Evolutionary conservation across 2,888 invertebrate species (phyloP).

Genomic region (Himalopsyche anomala): DNA sequence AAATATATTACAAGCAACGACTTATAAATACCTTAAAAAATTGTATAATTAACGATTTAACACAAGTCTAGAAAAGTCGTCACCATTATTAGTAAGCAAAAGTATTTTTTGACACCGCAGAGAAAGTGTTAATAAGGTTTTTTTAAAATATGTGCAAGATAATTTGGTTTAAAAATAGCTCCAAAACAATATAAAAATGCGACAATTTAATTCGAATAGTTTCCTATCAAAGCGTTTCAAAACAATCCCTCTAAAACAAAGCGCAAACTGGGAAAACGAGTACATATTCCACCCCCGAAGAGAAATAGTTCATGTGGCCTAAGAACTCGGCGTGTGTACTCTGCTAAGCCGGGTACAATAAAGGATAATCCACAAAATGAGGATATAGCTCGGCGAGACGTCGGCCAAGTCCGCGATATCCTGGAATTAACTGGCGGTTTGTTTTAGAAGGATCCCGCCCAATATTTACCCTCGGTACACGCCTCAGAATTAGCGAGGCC

Average conservation of each 20-base stretch:
- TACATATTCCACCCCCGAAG: background rate
- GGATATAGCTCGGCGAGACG: constrained; percentile 1
- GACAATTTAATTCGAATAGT: too few species aligned
- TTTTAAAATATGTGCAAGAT: too few species aligned
- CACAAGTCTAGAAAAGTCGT: too few species aligned
- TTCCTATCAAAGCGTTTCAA: constrained; percentile 1
- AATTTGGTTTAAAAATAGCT: too few species aligned
- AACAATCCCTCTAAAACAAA: background rate
- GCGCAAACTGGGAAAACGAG: too few species aligned
- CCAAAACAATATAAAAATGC: too few species aligned
- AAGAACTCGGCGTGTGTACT: constrained; percentile 22
- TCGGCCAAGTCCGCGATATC: constrained; percentile 13
- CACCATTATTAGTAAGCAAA: too few species aligned
- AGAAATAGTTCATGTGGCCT: constrained; percentile 12
- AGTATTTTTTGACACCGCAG: too few species aligned
- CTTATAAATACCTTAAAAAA: too few species aligned
- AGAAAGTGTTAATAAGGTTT: too few species aligned
- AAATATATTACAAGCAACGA: too few species aligned
- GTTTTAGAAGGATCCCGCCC: constrained; percentile 26
- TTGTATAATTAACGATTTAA: too few species aligned
- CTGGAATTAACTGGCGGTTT: constrained; percentile 21
- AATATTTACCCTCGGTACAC: constrained; percentile 27
- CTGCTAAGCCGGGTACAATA: background rate
- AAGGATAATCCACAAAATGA: constrained; percentile 16
- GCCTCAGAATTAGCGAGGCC: constrained; percentile 8